Percentiles rank a stretch among this genome's conserved stretches.
phyloP scores from a whole-genome alignment of 2,888 invertebrate genomes.

The Archips crataeganus region DNA sequence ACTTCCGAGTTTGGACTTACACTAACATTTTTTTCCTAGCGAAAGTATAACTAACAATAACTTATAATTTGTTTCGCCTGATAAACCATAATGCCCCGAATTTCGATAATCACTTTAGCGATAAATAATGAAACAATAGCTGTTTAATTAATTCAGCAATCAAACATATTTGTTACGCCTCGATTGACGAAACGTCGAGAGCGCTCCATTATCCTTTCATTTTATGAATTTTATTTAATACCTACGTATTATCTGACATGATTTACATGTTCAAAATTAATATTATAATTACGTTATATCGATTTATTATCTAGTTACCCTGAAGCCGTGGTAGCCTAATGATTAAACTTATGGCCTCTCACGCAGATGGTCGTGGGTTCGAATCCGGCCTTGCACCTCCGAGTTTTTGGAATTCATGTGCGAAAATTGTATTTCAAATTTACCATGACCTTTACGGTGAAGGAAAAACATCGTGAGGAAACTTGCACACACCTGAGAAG shows the following conservation, averaged over 20 bases:
- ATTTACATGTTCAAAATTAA: neutral
- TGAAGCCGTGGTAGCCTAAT: too few relatives aligned
- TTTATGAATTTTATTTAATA: conserved; percentile 13
- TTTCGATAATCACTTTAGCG: conserved; percentile 3
- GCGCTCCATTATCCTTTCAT: conserved; percentile 11
- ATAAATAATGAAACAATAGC: conserved; percentile 7
- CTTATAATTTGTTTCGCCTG: neutral
- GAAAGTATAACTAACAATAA: too few relatives aligned
- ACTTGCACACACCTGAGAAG: too few relatives aligned
- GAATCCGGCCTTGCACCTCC: too few relatives aligned
- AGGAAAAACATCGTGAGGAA: too few relatives aligned
- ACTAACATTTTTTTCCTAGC: too few relatives aligned
- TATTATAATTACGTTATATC: neutral
- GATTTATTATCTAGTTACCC: neutral
- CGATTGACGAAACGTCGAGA: conserved; percentile 9
- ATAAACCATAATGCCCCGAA: neutral
- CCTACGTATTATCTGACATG: neutral
- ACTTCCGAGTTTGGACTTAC: too few relatives aligned
- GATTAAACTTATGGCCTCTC: too few relatives aligned
- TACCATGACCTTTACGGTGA: too few relatives aligned
- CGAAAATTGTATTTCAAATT: too few relatives aligned
- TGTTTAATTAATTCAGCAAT: conserved; percentile 15
- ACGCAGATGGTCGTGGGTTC: too few relatives aligned
- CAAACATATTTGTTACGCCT: conserved; percentile 18
- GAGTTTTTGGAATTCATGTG: too few relatives aligned